Base-by-base conservation (phyloP, 2,888 invertebrate genomes). In the Perizoma affinitatum region DNA sequence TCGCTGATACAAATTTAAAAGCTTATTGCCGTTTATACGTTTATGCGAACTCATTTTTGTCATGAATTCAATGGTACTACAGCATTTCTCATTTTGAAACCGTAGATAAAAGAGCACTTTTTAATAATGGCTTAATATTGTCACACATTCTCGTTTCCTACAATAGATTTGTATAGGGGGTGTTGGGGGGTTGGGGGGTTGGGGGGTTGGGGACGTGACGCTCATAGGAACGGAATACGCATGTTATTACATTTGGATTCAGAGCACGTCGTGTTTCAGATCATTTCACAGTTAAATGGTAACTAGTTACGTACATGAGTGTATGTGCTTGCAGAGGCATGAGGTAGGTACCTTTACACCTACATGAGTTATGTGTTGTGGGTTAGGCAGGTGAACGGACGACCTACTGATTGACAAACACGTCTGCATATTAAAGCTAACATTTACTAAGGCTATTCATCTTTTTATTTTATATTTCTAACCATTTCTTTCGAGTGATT, bases 241-340 rank as follows among this genome's bases (percentile, higher is more conserved):
- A 33, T 34, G 45, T 34, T 38, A 41, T 47, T 35, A 36, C 36
- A 35, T 41, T 47, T 46, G 36, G 51, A 60, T 60, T 50, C 51
- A 36, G 42, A 9, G 5, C 46, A 45, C 45, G 49, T 36, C 7
- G 46, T 46, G 38, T 46, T 40, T 48, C 52, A 44, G 53, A 49
- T 54, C 53, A 57, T 61, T 54, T 50, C 53, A 42, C 49, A 56
- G 11, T 40, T 54, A 44, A 56, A 49, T 49, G 43, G 38, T 52
- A 47, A 6, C 44, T 40, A 40, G 49, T 5, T 49, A 22, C 4
- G 11, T 40, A 36, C 36, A 6, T 8, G 9, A 10, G 8, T 5
- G 1, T 22, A 22, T 5, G n/a, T 42, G 42, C 10, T 2, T 42
- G 22, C 22, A 22, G 22, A 22, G 22, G 22, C 22, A 3, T 22